A percentile compares a stretch with the other conserved stretches of the same genome.
Evolutionary conservation across 2,113 vertebrate species (phyloP).

Genomic region (Trematocara stigmaticum): DNA sequence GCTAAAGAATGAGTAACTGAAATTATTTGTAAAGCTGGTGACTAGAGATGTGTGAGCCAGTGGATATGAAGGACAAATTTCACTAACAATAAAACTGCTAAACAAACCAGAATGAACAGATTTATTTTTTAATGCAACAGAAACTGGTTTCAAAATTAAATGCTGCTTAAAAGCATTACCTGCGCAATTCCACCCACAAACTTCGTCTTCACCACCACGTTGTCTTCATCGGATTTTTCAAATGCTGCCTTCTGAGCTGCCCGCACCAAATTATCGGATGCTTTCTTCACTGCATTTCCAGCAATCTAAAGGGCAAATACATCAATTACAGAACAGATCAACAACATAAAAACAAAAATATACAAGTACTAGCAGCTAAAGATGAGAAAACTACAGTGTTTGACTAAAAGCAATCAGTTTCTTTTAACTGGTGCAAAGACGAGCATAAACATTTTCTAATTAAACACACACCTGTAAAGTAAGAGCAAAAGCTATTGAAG

Average conservation of each 20-base stretch:
- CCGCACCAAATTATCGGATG: constrained; percentile 93
- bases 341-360: neutral
- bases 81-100: neutral
- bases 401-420: neutral
- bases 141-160: neutral
- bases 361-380: neutral
- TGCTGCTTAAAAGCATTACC: constrained; percentile 64
- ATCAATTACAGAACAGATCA: neutral
- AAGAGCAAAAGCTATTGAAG: neutral
- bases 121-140: neutral
- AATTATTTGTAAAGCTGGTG: neutral
- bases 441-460: neutral
- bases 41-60: neutral
- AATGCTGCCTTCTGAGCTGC: constrained; percentile 97
- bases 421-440: neutral
- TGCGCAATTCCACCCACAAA: constrained; percentile 98
- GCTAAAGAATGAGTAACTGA: neutral
- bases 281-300: constrained; percentile 95
- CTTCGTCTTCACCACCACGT: constrained; percentile 95
- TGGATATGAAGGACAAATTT: neutral
- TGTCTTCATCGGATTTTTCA: constrained; percentile 90
- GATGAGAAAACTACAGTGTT: neutral
- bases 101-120: neutral
- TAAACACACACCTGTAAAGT: neutral
- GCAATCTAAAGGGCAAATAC: constrained; percentile 75